Evolutionary conservation across 2,113 vertebrate species (phyloP).

Genomic region (Cranoglanis bouderius): DNA sequence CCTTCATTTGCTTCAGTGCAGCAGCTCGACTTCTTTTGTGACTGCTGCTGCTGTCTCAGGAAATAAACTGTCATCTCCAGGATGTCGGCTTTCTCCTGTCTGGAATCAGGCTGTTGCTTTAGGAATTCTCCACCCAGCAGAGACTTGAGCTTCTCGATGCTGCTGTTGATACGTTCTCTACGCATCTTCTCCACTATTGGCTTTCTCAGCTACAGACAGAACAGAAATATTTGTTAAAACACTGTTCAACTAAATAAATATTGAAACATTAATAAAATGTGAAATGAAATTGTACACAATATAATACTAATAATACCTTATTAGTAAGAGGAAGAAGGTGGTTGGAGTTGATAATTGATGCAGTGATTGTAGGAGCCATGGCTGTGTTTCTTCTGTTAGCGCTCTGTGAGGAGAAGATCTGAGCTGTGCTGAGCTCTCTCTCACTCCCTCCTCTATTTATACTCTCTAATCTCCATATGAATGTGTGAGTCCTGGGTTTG

Average conservation of each 20-base stretch:
- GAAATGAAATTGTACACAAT: too few species aligned
- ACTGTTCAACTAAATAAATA: not conserved
- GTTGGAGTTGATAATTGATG: too few species aligned
- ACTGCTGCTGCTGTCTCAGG: slow-evolving; percentile 39
- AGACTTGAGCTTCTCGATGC: slow-evolving; percentile 60
- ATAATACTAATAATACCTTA: too few species aligned
- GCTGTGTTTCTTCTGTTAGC: slow-evolving; percentile 52
- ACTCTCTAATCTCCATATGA: too few species aligned
- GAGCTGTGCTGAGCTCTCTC: slow-evolving; percentile 66
- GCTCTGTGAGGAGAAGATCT: slow-evolving; percentile 61
- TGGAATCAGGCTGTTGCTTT: slow-evolving; percentile 71
- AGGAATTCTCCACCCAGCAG: slow-evolving; percentile 66
- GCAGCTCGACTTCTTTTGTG: slow-evolving; percentile 55
- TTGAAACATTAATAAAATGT: not conserved
- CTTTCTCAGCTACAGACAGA: slow-evolving; percentile 71
- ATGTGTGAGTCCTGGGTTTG: too few species aligned
- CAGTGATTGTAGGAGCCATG: slow-evolving; percentile 71
- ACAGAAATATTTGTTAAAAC: not conserved
- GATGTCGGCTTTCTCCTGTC: slow-evolving; percentile 61
- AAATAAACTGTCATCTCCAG: slow-evolving; percentile 55
- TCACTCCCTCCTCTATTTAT: not conserved
- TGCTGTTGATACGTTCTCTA: slow-evolving; percentile 65
- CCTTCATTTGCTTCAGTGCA: slow-evolving; percentile 43
- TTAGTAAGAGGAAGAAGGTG: too few species aligned
- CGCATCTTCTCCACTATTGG: slow-evolving; percentile 76